Percentiles rank a stretch among this genome's conserved stretches.
Conservation (phyloP, 2,797 vertebrate species). For the Coluber constrictor region DNA sequence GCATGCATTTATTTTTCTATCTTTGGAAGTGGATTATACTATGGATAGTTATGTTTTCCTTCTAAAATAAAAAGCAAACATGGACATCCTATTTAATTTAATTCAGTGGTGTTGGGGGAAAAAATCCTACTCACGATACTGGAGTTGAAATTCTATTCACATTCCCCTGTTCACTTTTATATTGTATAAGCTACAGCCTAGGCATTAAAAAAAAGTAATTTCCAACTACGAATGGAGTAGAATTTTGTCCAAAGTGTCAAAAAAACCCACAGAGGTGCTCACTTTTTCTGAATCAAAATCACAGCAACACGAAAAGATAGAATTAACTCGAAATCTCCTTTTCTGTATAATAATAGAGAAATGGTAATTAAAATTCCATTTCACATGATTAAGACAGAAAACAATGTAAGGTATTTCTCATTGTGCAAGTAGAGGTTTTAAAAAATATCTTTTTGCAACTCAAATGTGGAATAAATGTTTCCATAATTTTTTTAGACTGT, state of each 20-base stretch:
- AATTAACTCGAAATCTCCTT: slow-evolving; percentile 14
- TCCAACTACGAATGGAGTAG: slow-evolving; percentile 7
- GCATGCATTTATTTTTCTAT: slow-evolving; percentile 19
- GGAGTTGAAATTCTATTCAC: slow-evolving; percentile 18
- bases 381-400: slow-evolving; percentile 17
- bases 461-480: slow-evolving; percentile 21
- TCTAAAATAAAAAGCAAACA: slow-evolving; percentile 32
- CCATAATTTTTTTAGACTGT: not conserved
- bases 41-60: slow-evolving; percentile 8
- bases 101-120: not conserved
- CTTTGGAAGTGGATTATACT: slow-evolving; percentile 10
- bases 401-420: slow-evolving; percentile 24
- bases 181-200: slow-evolving; percentile 27
- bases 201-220: slow-evolving; percentile 26
- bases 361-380: slow-evolving; percentile 34
- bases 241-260: slow-evolving; percentile 36
- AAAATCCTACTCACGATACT: not conserved
- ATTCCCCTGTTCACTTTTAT: slow-evolving; percentile 31
- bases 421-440: slow-evolving; percentile 5
- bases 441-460: not conserved
- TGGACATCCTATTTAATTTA: slow-evolving; percentile 30
- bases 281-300: slow-evolving; percentile 3
- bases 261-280: not conserved
- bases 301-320: slow-evolving; percentile 3
- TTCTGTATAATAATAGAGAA: slow-evolving; percentile 35